Evolutionary conservation across 2,797 vertebrate genomes (phyloP).

Genomic region (Gobionotothen gibberifrons): DNA sequence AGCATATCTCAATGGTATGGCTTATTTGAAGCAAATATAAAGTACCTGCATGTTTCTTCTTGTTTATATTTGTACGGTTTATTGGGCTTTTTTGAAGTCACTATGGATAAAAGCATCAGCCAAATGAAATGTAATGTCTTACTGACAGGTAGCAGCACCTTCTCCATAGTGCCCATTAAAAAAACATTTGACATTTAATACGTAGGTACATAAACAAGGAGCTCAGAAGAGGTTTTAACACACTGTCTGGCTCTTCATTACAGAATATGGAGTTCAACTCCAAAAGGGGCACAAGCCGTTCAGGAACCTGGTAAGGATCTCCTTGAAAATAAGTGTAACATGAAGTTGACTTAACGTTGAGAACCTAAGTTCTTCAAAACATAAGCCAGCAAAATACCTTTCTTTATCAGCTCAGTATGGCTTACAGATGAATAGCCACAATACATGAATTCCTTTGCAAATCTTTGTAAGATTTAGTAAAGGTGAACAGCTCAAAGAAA

Average conservation of each 20-base stretch:
- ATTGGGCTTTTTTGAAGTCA: no score
- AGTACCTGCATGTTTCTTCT: no score
- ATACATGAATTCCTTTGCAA: constrained; percentile 2
- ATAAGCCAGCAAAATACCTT: neutral
- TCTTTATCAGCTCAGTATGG: neutral
- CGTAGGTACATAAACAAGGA: neutral
- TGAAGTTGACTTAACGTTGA: neutral
- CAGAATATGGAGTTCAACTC: constrained; percentile 6
- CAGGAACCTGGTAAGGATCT: neutral
- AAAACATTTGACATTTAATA: no score
- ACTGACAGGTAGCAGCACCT: neutral
- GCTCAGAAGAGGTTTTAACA: neutral
- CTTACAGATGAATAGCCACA: neutral
- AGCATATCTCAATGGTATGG: no score
- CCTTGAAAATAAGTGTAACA: neutral
- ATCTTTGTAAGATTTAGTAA: neutral
- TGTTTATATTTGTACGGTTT: no score
- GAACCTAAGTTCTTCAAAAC: neutral
- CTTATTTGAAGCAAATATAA: no score
- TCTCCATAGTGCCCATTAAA: neutral
- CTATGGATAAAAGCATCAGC: no score
- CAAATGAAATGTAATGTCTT: neutral
- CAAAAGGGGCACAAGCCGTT: neutral
- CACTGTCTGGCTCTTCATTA: neutral
- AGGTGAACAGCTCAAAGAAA: neutral